Conservation (phyloP, 2,113 vertebrate genomes). For the Perca flavescens region DNA sequence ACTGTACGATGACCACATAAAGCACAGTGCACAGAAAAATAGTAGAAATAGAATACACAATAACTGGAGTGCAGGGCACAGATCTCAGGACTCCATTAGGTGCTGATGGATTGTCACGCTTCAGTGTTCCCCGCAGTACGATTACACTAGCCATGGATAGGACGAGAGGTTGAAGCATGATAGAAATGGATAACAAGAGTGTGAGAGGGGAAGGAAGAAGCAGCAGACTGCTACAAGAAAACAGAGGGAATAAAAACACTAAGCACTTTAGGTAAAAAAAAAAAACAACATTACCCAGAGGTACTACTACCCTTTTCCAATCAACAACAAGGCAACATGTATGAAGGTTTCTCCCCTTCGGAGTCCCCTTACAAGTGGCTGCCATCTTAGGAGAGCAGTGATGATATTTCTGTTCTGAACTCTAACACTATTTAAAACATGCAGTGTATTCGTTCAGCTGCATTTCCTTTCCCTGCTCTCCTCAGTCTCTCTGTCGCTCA, state of each 20-base stretch:
- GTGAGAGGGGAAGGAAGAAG: neutral
- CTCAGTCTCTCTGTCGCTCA: no score
- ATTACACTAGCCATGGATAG: slow-evolving; percentile 35
- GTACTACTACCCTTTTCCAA: slow-evolving; percentile 2
- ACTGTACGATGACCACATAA: neutral
- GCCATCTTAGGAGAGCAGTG: slow-evolving; percentile 25
- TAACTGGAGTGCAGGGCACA: slow-evolving; percentile 9
- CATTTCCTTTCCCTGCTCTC: no score
- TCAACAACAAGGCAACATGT: neutral
- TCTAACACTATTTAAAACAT: no score
- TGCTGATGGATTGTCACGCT: slow-evolving; percentile 53
- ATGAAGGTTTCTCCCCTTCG: neutral
- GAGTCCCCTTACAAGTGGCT: slow-evolving; percentile 6
- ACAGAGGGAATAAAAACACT: neutral
- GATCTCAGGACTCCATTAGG: slow-evolving; percentile 37
- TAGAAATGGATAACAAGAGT: slow-evolving; percentile 33
- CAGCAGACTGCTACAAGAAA: neutral
- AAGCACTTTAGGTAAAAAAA: neutral
- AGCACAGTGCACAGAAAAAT: neutral
- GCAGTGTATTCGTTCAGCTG: no score
- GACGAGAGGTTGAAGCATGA: neutral
- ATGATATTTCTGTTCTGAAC: slow-evolving; percentile 2
- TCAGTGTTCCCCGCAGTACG: slow-evolving; percentile 25
- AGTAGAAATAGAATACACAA: slow-evolving; percentile 21
- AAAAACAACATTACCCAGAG: slow-evolving; percentile 5